Percentiles rank a stretch among this genome's conserved stretches.
These are phyloP conservation scores for Dromas ardeola DNA, from an alignment of 2,113 vertebrate genomes.

Conservation along the genomic window DNA sequence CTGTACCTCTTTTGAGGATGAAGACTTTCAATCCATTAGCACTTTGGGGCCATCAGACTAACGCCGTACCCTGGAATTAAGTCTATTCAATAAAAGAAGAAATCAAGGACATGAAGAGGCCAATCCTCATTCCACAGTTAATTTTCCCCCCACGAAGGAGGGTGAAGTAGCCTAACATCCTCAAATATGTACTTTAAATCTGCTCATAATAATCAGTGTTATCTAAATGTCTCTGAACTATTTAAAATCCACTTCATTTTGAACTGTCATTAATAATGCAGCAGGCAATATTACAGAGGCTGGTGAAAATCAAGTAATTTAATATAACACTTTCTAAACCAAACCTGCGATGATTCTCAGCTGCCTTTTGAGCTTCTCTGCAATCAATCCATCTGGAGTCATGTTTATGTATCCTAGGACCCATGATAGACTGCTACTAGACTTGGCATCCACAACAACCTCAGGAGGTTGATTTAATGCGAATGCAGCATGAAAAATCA, in stretches of 20 bases:
- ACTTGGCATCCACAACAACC: background rate
- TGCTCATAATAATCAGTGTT: constrained; percentile 11
- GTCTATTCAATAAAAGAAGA: background rate
- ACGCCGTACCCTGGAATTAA: background rate
- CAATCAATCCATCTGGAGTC: constrained; percentile 26
- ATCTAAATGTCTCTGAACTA: constrained; percentile 18
- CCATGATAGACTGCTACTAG: background rate
- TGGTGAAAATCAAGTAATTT: constrained; percentile 25
- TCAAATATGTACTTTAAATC: constrained; percentile 26
- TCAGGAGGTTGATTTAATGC: constrained; percentile 2
- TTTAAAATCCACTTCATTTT: constrained; percentile 52
- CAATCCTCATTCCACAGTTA: background rate
- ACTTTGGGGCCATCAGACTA: background rate
- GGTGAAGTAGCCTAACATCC: background rate
- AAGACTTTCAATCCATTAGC: background rate
- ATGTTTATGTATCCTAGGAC: constrained; percentile 8
- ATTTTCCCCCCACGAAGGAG: background rate
- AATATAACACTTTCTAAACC: constrained; percentile 36
- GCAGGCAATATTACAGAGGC: constrained; percentile 3
- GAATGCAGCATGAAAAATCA: constrained; percentile 51
- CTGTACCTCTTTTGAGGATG: background rate
- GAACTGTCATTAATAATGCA: constrained; percentile 55
- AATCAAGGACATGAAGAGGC: background rate
- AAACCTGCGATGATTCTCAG: background rate
- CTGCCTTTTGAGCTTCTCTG: constrained; percentile 1